Evolutionary conservation across 2,888 invertebrate species (phyloP), one percentile per base, ranked within the genome.

Genomic region (Vannuccia rotundouncinata): DNA sequence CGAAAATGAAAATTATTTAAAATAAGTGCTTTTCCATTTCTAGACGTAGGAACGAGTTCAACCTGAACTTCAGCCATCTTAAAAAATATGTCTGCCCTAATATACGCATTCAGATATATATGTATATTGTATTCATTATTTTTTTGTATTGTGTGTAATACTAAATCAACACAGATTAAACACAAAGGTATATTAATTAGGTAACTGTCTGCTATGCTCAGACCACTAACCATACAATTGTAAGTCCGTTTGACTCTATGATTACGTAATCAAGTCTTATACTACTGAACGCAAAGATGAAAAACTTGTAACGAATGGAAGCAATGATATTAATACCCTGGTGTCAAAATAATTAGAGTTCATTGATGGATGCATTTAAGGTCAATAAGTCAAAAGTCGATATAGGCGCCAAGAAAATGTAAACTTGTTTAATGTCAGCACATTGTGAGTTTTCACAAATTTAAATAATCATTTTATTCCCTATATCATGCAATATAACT

Each of bases 11-110:
- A 66, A 66, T 22, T 66, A 22, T 5, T 66, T 66, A 66, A 66
- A 66, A 66, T 66, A 66, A 66, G 66, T 66, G 66, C 66, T 66
- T 66, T 66, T 66, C 66, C 66, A 66, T 66, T 66, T 66, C 25
- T 66, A 66, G 66, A 17, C 66, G 25, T 66, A 66, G 66, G 10
- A 66, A 66, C 25, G 66, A 66, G 66, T 66, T 66, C 17, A 22
- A 66, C 66, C 25, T 5, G 66, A 66, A 66, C 66, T n/a, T n/a
- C 2, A 66, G 66, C 66, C 66, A 66, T 66, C 66, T 66, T 5
- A 66, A 5, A 66, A 66, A 45, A 66, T 66, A 22, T 22, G 66
- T 66, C 25, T 66, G 66, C 66, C 10, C 10, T 66, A 45, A 45
- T 45, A 66, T 66, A 66, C 66, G 17, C 66, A 66, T 66, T 22